These are phyloP conservation scores for Lucifuga dentata DNA, from an alignment of 2,113 vertebrate genomes.

Conservation along the genomic window DNA sequence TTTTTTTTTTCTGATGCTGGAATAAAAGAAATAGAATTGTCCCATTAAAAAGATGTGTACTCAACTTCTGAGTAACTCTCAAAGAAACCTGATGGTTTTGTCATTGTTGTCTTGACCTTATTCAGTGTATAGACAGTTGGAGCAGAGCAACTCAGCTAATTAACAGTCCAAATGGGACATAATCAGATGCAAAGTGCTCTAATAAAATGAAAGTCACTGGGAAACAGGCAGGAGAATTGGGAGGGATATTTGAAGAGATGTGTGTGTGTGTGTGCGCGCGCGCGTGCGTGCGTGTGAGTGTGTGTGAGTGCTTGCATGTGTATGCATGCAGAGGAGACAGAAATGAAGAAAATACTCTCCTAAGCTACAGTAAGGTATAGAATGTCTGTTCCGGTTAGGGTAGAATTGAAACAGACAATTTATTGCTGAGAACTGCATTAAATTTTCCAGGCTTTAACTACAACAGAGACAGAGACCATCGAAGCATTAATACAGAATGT, in stretches of 20 bases:
- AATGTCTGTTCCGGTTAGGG: neutral
- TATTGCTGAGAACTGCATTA: neutral
- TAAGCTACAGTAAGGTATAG: neutral
- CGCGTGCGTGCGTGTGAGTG: neutral
- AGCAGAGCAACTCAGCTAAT: conserved; percentile 72
- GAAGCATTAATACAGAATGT: too few relatives aligned
- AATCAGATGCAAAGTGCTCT: conserved; percentile 71
- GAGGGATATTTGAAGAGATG: conserved; percentile 35
- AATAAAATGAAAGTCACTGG: conserved; percentile 72
- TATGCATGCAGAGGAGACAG: neutral
- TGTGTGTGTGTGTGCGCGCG: neutral
- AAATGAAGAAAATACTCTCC: neutral
- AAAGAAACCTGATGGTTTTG: conserved; percentile 60
- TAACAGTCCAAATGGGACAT: conserved; percentile 69
- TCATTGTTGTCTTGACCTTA: conserved; percentile 76
- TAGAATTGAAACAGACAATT: neutral
- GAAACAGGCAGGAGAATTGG: conserved; percentile 45
- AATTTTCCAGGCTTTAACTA: too few relatives aligned
- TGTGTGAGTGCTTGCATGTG: neutral
- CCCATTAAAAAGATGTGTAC: neutral
- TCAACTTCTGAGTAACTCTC: conserved; percentile 41
- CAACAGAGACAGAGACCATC: too few relatives aligned
- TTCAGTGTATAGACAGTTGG: conserved; percentile 41
- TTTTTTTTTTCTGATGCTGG: conserved; percentile 21
- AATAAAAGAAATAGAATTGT: conserved; percentile 19